These are phyloP conservation scores for Orchesella flavescens DNA, from an alignment of 2,888 invertebrate species.

Conservation along the genomic window DNA sequence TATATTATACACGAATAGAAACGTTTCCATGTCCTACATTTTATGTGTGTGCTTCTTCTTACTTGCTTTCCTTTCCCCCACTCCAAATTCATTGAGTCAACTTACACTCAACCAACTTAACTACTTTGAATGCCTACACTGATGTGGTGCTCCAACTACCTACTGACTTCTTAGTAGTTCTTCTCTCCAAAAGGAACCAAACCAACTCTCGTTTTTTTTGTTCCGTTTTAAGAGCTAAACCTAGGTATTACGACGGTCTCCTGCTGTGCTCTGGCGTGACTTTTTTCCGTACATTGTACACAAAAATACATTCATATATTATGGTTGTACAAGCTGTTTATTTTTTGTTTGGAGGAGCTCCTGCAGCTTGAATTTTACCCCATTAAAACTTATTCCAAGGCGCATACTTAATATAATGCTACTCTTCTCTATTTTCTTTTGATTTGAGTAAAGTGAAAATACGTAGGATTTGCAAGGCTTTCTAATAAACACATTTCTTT, in stretches of 20 bases:
- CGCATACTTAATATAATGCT: no score
- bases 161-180: no score
- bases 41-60: slow-evolving; percentile 7
- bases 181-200: no score
- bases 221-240: slow-evolving; percentile 23
- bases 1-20: slow-evolving; percentile 36
- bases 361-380: slow-evolving; percentile 47
- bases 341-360: background rate
- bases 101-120: no score
- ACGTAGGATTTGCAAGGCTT: no score
- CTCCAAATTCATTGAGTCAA: no score
- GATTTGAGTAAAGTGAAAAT: no score
- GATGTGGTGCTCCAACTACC: no score
- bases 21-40: slow-evolving; percentile 22
- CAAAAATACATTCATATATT: slow-evolving; percentile 16
- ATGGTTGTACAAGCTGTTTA: no score
- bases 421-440: no score
- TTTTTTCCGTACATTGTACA: slow-evolving; percentile 20
- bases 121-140: no score
- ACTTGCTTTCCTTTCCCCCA: background rate
- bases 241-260: slow-evolving; percentile 14
- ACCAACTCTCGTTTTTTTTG: slow-evolving; percentile 44
- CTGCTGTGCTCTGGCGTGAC: slow-evolving; percentile 52
- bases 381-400: slow-evolving; percentile 48
- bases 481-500: no score